Base-by-base conservation (phyloP, 92 coral and sea anemone genomes). In the Epizoanthus stellaris region DNA sequence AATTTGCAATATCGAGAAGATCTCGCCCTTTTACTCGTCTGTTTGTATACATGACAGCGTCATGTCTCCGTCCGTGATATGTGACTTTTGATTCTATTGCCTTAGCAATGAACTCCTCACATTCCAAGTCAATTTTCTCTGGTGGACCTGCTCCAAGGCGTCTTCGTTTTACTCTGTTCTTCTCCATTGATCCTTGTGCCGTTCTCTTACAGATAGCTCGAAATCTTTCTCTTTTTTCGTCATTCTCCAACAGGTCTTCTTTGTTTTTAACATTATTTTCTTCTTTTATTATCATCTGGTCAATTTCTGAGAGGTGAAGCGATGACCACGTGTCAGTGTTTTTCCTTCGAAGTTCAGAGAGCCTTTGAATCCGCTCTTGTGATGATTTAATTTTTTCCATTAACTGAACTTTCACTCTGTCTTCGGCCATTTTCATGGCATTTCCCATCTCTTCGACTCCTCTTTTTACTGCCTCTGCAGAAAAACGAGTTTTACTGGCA, bases 21-120 rank as follows among this genome's bases (percentile, higher is more conserved):
- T 85, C 76, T 69, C 88, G 63, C 12, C 13, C 65, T 56, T 85
- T 85, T 12, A 85, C 88, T 49, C 84, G 60, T 17, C 85, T 68
- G 19, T 79, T 77, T 23, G 87, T 84, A 73, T 84, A 84, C 19
- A 84, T 65, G 58, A 84, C 87, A 34, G 87, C 73, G 38, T 73
- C 82, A 61, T 84, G 88, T 40, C 63, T 60, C 39, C 88, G 68
- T 30, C 88, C 59, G 73, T 75, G 76, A 47, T 75, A 47, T 23
- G 84, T 63, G 19, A 76, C 75, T 54, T 85, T 84, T 64, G 63
- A 65, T 73, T 85, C 82, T 43, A 75, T 73, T 59, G 73, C 42
- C 63, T 85, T 73, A 21, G 82, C 84, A 65, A 76, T 75, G 67
- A 75, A 64, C 23, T 85, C 84, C 68, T 85, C 76, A 53, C 47